A percentile compares a stretch with the other conserved stretches of the same genome.
Evolutionary conservation across 1,140 invertebrate genomes (phyloP).

Genomic region (Drosophila melanica): DNA sequence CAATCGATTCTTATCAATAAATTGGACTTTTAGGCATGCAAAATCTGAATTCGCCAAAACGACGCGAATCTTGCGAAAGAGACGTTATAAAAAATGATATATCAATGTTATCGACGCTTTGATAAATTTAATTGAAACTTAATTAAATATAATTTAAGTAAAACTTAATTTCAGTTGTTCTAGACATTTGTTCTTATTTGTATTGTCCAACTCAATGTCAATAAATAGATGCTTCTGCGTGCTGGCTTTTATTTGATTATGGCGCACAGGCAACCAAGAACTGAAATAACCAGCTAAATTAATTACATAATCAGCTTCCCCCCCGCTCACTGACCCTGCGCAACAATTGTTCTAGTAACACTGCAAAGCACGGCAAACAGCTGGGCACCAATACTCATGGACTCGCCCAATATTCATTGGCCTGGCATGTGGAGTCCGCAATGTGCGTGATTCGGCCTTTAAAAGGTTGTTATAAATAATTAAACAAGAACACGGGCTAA

Average conservation of each 20-base stretch:
- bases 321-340: neutral
- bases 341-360: constrained; percentile 38
- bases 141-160: too few species aligned
- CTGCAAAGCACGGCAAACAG: constrained; percentile 5
- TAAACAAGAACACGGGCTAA: constrained; percentile 44
- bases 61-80: too few species aligned
- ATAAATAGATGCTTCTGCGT: constrained; percentile 49
- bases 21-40: too few species aligned
- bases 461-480: constrained; percentile 62
- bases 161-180: too few species aligned
- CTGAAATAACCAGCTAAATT: constrained; percentile 48
- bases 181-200: too few species aligned
- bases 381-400: too few species aligned
- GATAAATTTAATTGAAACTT: too few species aligned
- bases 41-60: too few species aligned
- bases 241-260: constrained; percentile 25
- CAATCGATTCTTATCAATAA: too few species aligned
- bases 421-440: neutral
- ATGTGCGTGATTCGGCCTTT: constrained; percentile 25
- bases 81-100: too few species aligned
- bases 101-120: too few species aligned
- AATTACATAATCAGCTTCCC: constrained; percentile 52
- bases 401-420: constrained; percentile 1
- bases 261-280: constrained; percentile 3
- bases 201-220: constrained; percentile 3